These are phyloP conservation scores for Drosophila obscura DNA, from an alignment of 1,140 invertebrate species.

Conservation along the genomic window DNA sequence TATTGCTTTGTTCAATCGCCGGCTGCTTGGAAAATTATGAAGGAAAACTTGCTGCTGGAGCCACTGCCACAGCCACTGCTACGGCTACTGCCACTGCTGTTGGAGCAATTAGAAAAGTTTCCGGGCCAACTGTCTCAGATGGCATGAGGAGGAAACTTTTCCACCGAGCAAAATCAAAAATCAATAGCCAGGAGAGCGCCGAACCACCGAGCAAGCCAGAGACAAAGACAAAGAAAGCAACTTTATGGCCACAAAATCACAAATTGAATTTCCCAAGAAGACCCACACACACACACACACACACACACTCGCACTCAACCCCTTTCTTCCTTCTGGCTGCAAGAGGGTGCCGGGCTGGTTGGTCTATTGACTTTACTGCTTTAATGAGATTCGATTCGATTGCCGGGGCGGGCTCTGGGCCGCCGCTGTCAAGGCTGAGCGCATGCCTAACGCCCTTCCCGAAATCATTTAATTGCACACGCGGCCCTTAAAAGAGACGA, in stretches of 20 bases:
- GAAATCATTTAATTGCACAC: constrained; percentile 71
- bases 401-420: constrained; percentile 3
- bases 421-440: constrained; percentile 67
- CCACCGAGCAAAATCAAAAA: constrained; percentile 43
- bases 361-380: constrained; percentile 63
- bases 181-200: constrained; percentile 48
- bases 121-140: constrained; percentile 59
- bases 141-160: constrained; percentile 24
- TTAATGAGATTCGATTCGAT: constrained; percentile 49
- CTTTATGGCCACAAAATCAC: constrained; percentile 57
- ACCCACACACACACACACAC: too few relatives aligned
- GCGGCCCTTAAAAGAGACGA: constrained; percentile 42
- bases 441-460: constrained; percentile 70
- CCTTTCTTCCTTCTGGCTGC: constrained; percentile 8
- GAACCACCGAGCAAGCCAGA: constrained; percentile 6
- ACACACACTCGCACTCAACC: constrained; percentile 2
- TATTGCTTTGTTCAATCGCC: constrained; percentile 74
- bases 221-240: constrained; percentile 26
- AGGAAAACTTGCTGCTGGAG: constrained; percentile 30
- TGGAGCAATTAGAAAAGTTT: constrained; percentile 74
- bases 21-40: constrained; percentile 68
- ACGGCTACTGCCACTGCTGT: too few relatives aligned
- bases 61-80: too few relatives aligned
- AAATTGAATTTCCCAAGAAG: constrained; percentile 63
- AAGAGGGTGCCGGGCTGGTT: constrained; percentile 1